A percentile compares a stretch with the other conserved stretches of the same genome.
Conservation (phyloP, 1,140 invertebrate species). For the Trinorchestia longiramus region DNA sequence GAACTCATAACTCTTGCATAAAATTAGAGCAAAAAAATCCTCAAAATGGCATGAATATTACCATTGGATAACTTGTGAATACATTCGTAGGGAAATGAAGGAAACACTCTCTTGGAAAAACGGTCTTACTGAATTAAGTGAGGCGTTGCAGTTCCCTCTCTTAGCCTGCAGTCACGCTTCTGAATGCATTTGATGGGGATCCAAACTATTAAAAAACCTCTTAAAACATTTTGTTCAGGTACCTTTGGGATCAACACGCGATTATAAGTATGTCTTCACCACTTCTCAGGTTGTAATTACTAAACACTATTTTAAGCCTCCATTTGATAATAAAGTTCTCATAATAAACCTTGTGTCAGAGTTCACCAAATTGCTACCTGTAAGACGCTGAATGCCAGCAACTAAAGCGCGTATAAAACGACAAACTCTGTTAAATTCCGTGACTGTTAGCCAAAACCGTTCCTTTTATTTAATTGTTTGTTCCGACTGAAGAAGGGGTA, state of each 20-base stretch:
- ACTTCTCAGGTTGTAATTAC: background rate
- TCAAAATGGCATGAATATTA: too few relatives aligned
- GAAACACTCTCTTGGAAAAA: background rate
- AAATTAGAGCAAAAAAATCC: too few relatives aligned
- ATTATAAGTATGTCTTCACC: background rate
- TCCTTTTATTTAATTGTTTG: background rate
- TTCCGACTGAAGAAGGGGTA: background rate
- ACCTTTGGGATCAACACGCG: background rate
- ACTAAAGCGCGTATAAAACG: too few relatives aligned
- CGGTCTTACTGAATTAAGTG: background rate
- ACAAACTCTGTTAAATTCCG: too few relatives aligned
- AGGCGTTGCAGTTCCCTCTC: too few relatives aligned
- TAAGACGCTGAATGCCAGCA: too few relatives aligned
- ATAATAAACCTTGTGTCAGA: background rate
- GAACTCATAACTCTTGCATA: background rate
- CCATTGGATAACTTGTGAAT: background rate
- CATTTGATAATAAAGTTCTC: background rate
- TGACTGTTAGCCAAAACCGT: too few relatives aligned
- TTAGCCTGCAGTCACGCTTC: background rate
- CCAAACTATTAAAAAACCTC: background rate
- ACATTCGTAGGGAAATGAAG: background rate
- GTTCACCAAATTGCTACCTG: background rate
- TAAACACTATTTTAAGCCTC: background rate
- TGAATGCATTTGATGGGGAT: background rate
- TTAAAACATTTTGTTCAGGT: background rate